Conservation (phyloP, 64 coral and sea anemone species). For the Actinia tenebrosa region DNA sequence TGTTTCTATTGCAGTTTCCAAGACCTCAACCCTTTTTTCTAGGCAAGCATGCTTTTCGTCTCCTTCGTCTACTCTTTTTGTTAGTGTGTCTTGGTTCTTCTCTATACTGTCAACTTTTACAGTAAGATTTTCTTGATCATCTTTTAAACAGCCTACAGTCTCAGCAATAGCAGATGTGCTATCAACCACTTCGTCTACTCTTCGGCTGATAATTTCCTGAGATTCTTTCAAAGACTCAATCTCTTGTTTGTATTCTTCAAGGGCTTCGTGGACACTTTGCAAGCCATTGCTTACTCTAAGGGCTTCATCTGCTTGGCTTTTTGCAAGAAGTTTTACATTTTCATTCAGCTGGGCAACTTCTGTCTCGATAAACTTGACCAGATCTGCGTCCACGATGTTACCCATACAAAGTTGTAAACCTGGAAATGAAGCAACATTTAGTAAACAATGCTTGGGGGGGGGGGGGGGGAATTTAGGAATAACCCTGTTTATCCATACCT, state of each 20-base stretch:
- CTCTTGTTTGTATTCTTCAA: constrained; percentile 14
- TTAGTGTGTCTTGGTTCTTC: constrained; percentile 18
- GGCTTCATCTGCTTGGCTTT: constrained; percentile 29
- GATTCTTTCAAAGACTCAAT: not conserved
- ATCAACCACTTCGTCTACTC: not conserved
- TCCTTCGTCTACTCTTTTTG: constrained; percentile 22
- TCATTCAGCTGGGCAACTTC: too few relatives aligned
- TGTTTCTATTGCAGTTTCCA: constrained; percentile 10
- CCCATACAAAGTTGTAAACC: too few relatives aligned
- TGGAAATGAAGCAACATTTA: too few relatives aligned
- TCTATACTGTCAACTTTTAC: not conserved
- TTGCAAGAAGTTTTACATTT: too few relatives aligned
- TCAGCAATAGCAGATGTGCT: not conserved
- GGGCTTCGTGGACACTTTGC: not conserved
- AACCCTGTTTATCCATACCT: not conserved
- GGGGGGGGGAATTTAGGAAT: too few relatives aligned
- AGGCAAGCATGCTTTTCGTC: constrained; percentile 27
- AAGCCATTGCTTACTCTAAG: constrained; percentile 33
- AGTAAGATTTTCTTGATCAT: constrained; percentile 6
- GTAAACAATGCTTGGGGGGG: too few relatives aligned
- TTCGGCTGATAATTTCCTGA: not conserved
- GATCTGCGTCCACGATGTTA: too few relatives aligned
- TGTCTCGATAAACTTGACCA: too few relatives aligned
- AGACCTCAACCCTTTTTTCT: constrained; percentile 22
- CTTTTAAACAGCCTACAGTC: constrained; percentile 6